These are phyloP conservation scores for Drosophila putrida DNA, from an alignment of 2,888 invertebrate species.

Conservation along the genomic window DNA sequence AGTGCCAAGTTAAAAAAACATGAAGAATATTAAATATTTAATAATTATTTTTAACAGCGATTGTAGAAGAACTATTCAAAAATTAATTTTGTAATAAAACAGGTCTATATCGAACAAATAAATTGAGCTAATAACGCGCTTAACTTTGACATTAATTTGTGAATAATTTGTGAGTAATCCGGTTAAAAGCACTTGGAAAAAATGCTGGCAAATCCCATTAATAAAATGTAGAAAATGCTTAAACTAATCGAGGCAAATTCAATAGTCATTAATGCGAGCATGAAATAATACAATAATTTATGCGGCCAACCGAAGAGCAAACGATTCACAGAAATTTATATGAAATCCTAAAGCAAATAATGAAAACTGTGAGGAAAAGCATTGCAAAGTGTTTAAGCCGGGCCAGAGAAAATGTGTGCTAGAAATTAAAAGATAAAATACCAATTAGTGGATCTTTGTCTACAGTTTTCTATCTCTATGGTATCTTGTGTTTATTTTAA, in stretches of 20 bases:
- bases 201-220: conserved; percentile 13
- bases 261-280: conserved; percentile 54
- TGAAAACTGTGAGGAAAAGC: conserved; percentile 14
- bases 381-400: conserved; percentile 7
- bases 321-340: conserved; percentile 29
- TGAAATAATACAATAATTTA: conserved; percentile 68
- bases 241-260: conserved; percentile 45
- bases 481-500: not conserved
- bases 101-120: conserved; percentile 11
- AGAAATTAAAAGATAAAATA: conserved; percentile 76
- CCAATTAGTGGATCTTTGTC: conserved; percentile 66
- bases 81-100: conserved; percentile 32
- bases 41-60: conserved; percentile 37
- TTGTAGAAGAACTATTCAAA: not conserved
- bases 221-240: conserved; percentile 23
- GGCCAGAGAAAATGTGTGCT: conserved; percentile 41
- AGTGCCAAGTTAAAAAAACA: conserved; percentile 25
- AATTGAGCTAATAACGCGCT: conserved; percentile 43
- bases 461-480: conserved; percentile 11
- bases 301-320: conserved; percentile 58
- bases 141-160: conserved; percentile 46
- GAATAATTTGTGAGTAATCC: conserved; percentile 53
- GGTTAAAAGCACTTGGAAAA: conserved; percentile 37
- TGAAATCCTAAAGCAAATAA: conserved; percentile 57
- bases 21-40: conserved; percentile 40